Conservation (phyloP, 92 coral and sea anemone species). For the Paragorgia papillata region DNA sequence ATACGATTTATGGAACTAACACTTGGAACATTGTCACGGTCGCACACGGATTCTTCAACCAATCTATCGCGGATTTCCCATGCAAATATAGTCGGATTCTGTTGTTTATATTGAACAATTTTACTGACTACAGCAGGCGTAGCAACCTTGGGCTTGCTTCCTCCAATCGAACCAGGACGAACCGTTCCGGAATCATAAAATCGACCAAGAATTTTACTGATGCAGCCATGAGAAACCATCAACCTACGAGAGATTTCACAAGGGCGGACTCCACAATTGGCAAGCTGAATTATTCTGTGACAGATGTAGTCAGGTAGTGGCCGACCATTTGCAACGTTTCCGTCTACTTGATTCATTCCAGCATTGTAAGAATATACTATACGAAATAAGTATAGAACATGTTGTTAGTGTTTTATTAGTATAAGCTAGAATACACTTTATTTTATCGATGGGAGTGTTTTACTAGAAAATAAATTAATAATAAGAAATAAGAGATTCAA, state of each 20-base stretch:
- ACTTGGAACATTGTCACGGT: conserved; percentile 95
- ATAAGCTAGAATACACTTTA: too few relatives aligned
- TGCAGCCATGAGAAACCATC: conserved; percentile 89
- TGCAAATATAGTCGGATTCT: conserved; percentile 98
- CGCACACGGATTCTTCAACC: conserved; percentile 98
- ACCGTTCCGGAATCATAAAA: conserved; percentile 95
- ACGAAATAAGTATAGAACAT: conserved; percentile 23
- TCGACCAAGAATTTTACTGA: conserved; percentile 92
- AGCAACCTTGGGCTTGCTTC: conserved; percentile 98
- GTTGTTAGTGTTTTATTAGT: too few relatives aligned
- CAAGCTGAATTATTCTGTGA: conserved; percentile 94
- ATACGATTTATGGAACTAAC: conserved; percentile 98
- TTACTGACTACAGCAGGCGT: conserved; percentile 96
- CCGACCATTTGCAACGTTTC: conserved; percentile 91
- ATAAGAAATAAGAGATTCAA: too few relatives aligned
- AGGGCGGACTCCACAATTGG: conserved; percentile 94
- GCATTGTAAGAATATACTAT: conserved; percentile 72
- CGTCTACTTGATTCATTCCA: conserved; percentile 90
- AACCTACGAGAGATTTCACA: conserved; percentile 93
- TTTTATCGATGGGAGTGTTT: too few relatives aligned
- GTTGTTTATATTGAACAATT: conserved; percentile 97
- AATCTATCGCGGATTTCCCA: conserved; percentile 99
- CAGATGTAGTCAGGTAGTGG: conserved; percentile 98
- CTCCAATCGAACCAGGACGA: conserved; percentile 98
- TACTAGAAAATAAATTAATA: too few relatives aligned